A percentile compares a stretch with the other conserved stretches of the same genome.
These are phyloP conservation scores for Hydrochoerus hydrochaeris DNA, from an alignment of 2,113 vertebrate species.

Conservation along the genomic window DNA sequence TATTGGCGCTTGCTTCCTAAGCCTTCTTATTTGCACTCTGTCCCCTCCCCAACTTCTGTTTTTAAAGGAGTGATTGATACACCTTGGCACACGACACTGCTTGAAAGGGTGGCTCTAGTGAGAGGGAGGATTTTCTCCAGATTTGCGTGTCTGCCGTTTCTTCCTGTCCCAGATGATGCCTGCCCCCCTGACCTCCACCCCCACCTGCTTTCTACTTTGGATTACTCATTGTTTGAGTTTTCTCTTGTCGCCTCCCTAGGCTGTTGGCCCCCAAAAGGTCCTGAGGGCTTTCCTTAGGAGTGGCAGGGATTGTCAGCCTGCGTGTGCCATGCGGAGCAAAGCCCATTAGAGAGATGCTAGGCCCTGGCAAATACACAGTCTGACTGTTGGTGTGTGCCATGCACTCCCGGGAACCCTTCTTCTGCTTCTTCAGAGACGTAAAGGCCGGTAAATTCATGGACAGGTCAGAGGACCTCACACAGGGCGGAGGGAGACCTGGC, in stretches of 20 bases:
- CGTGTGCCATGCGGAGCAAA: not conserved
- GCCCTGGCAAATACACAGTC: not conserved
- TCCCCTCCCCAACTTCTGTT: not conserved
- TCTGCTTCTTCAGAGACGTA: not conserved
- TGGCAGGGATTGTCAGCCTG: conserved; percentile 74
- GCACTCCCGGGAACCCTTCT: not conserved
- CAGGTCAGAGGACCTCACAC: not conserved
- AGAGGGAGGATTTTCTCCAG: not conserved
- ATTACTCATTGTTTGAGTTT: not conserved
- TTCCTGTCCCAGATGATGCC: not conserved
- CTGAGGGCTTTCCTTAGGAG: not conserved
- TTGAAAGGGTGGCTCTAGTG: not conserved
- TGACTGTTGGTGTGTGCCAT: not conserved
- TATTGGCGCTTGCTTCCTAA: not conserved
- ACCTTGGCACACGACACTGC: not conserved
- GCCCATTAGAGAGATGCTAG: not conserved
- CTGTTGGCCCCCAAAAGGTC: not conserved
- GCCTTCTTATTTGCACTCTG: not conserved
- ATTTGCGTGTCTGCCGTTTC: not conserved
- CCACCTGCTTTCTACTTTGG: not conserved
- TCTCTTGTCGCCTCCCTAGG: not conserved
- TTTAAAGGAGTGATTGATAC: not conserved
- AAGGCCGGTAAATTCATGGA: not conserved
- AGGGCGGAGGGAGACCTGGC: not conserved
- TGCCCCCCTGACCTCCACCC: rapidly evolving